Evolutionary conservation across 2,888 invertebrate genomes (phyloP).

Genomic region (Lepidocyrtinus sp.): DNA sequence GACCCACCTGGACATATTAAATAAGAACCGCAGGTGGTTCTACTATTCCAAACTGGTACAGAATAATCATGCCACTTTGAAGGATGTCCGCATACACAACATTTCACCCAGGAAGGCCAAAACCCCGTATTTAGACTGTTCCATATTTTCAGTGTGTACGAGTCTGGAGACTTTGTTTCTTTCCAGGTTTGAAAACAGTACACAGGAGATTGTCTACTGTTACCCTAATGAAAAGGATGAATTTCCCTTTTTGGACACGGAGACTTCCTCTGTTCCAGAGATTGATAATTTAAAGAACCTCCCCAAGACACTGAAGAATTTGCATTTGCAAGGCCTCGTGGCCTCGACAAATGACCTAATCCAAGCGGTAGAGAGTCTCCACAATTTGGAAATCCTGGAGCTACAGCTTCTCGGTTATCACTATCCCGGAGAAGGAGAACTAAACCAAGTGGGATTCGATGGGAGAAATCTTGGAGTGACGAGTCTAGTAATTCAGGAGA

Average conservation of each 20-base stretch:
- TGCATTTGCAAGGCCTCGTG: constrained; percentile 39
- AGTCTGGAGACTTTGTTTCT: constrained; percentile 27
- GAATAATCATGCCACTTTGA: constrained; percentile 22
- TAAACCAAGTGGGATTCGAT: not conserved
- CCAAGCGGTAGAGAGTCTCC: not conserved
- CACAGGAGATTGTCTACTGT: constrained; percentile 37
- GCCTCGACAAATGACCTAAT: not conserved
- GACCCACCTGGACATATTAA: constrained; percentile 22
- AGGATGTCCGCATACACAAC: constrained; percentile 29
- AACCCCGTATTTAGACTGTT: not conserved
- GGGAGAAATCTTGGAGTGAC: constrained; percentile 23
- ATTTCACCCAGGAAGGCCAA: constrained; percentile 21
- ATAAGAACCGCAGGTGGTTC: constrained; percentile 24
- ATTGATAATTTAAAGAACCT: constrained; percentile 19
- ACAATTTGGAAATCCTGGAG: constrained; percentile 32
- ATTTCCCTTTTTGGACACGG: constrained; percentile 30
- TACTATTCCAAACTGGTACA: constrained; percentile 29
- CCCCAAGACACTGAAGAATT: constrained; percentile 6
- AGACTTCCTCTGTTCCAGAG: constrained; percentile 22
- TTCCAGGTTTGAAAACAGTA: constrained; percentile 37
- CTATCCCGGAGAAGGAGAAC: not conserved
- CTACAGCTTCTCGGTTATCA: constrained; percentile 35
- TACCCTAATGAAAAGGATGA: constrained; percentile 24
- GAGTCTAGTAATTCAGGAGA: not conserved
- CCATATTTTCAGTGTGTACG: constrained; percentile 18